Base-by-base conservation (phyloP, 2,797 vertebrate species). In the Paguma larvata region DNA sequence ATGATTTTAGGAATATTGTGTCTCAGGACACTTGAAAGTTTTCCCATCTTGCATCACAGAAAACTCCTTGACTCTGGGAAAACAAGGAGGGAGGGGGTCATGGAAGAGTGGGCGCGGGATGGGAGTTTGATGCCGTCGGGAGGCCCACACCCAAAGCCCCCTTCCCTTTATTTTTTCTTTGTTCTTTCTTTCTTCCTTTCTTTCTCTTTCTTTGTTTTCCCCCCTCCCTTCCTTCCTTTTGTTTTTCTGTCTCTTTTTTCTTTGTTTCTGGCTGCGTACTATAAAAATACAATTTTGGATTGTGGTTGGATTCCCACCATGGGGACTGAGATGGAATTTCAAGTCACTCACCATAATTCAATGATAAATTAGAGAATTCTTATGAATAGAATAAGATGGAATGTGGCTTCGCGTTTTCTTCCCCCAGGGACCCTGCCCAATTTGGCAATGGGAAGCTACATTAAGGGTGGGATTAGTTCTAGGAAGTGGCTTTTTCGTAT, bases 251-350 rank as follows among this genome's bases (percentile, higher is more conserved):
- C 7, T n/a, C 72, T 30, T 56, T 44, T 34, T 38, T 3, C 44
- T 85, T 80, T 90, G 38, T 97, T 96, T 91, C 91, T 94, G 89
- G 73, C 85, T 88, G 4, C 1, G 0, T 86, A 85, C 91, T 96
- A 77, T 72, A 79, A 94, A 96, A 91, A 84, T n/a, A 67, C 86
- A 75, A 25, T 83, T 65, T 77, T 82, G 79, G 46, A 87, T 59
- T 78, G 83, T 62, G 79, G n/a, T 86, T 87, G 30, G 85, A 65
- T 75, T 94, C 62, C 72, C 38, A 96, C 70, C 38, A 73, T 84
- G 84, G 97, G 83, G 84, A 88, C 79, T 21, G 15, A 65, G 73
- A 86, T 94, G 96, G 89, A 96, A 97, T 97, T 96, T 97, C 94
- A 94, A 95, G 59, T 94, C 85, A 67, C 68, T 97, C 68, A 56